phyloP scores from a whole-genome alignment of 2,113 vertebrate species.

The Telmatochromis brachygnathus region DNA sequence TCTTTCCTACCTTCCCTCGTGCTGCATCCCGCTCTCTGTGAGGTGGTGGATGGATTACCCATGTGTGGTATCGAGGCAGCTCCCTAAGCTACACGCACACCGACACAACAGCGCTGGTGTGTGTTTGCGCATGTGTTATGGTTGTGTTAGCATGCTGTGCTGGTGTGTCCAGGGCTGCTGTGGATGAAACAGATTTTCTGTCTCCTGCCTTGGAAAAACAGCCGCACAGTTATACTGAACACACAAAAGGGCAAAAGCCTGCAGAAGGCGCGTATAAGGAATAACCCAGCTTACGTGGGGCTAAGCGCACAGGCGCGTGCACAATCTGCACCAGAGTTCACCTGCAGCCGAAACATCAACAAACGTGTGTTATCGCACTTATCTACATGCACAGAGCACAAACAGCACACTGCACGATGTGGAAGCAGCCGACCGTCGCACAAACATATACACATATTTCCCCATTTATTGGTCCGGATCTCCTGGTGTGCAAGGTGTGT shows the following conservation, averaged over 20 bases:
- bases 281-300: slow-evolving; percentile 9
- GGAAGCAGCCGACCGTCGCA: not conserved
- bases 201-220: slow-evolving; percentile 84
- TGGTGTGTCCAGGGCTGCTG: slow-evolving; percentile 66
- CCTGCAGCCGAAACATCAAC: slow-evolving; percentile 64
- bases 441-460: not conserved
- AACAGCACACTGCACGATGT: not conserved
- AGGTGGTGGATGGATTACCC: slow-evolving; percentile 50
- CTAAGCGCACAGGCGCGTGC: slow-evolving; percentile 38
- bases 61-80: slow-evolving; percentile 36
- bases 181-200: slow-evolving; percentile 91
- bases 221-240: slow-evolving; percentile 74
- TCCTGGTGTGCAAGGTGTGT: slow-evolving; percentile 18
- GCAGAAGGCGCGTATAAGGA: slow-evolving; percentile 6
- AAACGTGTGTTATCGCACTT: slow-evolving; percentile 26
- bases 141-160: slow-evolving; percentile 85
- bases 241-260: slow-evolving; percentile 37
- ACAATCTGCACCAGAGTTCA: slow-evolving; percentile 81
- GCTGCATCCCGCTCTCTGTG: slow-evolving; percentile 23
- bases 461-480: slow-evolving; percentile 20
- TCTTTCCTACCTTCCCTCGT: slow-evolving; percentile 7
- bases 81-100: slow-evolving; percentile 13
- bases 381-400: not conserved
- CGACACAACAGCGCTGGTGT: not conserved
- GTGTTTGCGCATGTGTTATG: slow-evolving; percentile 19